Conservation (phyloP, 1,140 invertebrate genomes). For the Drosophila carrolli region DNA sequence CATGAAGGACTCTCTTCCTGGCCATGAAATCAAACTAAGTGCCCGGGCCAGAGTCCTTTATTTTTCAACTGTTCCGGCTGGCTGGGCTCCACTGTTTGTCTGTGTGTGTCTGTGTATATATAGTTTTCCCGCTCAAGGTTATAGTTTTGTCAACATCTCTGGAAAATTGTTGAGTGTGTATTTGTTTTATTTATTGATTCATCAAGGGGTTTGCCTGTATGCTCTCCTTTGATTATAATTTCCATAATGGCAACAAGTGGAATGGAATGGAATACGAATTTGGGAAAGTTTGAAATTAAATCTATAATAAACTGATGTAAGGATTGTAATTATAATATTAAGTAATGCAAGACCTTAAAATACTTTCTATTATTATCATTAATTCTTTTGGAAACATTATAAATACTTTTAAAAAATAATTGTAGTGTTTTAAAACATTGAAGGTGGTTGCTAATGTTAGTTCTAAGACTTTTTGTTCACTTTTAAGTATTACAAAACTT, state of each 20-base stretch:
- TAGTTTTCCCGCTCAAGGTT: conserved; percentile 35
- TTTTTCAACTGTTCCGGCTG: conserved; percentile 30
- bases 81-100: neutral
- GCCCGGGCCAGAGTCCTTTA: conserved; percentile 31
- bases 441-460: neutral
- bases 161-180: conserved; percentile 27
- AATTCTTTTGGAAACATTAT: no score
- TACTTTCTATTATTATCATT: no score
- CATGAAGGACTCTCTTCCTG: conserved; percentile 36
- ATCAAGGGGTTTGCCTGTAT: conserved; percentile 15
- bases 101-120: conserved; percentile 1
- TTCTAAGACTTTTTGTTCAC: neutral
- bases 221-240: conserved; percentile 42
- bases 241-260: conserved; percentile 49
- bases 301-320: no score
- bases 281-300: no score
- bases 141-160: conserved; percentile 56
- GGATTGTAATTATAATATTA: no score
- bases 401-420: no score
- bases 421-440: no score
- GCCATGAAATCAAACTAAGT: conserved; percentile 66
- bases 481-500: conserved; percentile 6
- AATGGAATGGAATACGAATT: neutral
- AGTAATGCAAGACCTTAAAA: no score
- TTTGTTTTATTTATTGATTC: conserved; percentile 55